These are phyloP conservation scores for Calidris pygmaea DNA, from an alignment of 2,113 vertebrate species.

Conservation along the genomic window DNA sequence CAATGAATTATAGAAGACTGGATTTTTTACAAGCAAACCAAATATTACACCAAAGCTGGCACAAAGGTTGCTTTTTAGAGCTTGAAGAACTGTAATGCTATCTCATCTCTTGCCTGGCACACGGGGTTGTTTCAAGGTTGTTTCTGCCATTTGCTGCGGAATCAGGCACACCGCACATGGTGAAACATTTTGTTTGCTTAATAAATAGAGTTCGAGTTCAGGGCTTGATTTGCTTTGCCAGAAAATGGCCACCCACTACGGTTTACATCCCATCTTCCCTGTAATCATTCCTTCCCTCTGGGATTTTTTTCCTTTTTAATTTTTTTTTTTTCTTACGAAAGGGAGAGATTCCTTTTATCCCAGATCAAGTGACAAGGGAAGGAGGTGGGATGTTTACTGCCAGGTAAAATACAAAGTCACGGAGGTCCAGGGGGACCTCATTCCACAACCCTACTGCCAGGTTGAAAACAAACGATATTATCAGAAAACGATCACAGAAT, in stretches of 20 bases:
- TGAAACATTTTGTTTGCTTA: neutral
- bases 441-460: slow-evolving; percentile 14
- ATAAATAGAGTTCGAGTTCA: neutral
- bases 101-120: neutral
- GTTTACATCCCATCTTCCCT: neutral
- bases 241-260: neutral
- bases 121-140: neutral
- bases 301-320: neutral
- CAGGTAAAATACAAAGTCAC: slow-evolving; percentile 40
- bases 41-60: neutral
- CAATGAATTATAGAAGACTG: slow-evolving; percentile 41
- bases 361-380: slow-evolving; percentile 72
- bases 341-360: slow-evolving; percentile 70
- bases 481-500: slow-evolving; percentile 56
- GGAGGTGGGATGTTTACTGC: slow-evolving; percentile 21
- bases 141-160: neutral
- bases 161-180: neutral
- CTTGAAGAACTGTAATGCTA: neutral
- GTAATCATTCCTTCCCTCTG: slow-evolving; percentile 17
- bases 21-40: neutral
- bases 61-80: neutral
- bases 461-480: slow-evolving; percentile 56
- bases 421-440: slow-evolving; percentile 19
- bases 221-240: neutral
- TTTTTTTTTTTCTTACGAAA: neutral